These are phyloP conservation scores for Ageneiosus marmoratus DNA, from an alignment of 2,113 vertebrate species.

Conservation along the genomic window DNA sequence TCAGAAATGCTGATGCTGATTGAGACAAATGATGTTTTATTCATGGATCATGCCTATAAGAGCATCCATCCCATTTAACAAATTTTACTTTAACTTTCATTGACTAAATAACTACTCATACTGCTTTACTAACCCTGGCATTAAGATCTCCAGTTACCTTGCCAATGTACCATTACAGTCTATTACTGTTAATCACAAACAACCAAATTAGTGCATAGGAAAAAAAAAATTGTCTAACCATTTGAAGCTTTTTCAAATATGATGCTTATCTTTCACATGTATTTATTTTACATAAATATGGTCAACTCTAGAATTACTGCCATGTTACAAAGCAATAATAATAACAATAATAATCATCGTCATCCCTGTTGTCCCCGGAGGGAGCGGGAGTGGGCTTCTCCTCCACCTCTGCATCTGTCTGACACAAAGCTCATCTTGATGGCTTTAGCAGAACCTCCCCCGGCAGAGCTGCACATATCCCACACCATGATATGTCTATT, in stretches of 20 bases:
- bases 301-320: neutral
- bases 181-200: neutral
- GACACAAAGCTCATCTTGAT: too few species aligned
- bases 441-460: too few species aligned
- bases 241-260: neutral
- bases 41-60: constrained; percentile 4
- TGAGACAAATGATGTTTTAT: constrained; percentile 3
- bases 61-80: neutral
- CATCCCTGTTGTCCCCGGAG: too few species aligned
- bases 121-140: constrained; percentile 2
- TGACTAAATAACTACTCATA: neutral
- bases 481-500: too few species aligned
- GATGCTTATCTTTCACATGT: neutral
- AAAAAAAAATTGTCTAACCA: neutral
- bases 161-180: neutral
- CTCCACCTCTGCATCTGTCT: too few species aligned
- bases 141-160: neutral
- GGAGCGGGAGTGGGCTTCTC: too few species aligned
- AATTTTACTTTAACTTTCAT: neutral
- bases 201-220: neutral
- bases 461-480: too few species aligned
- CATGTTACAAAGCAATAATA: neutral
- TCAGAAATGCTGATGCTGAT: neutral
- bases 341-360: neutral
- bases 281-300: neutral